A percentile compares a stretch with the other conserved stretches of the same genome.
These are phyloP conservation scores for Leucophenga maculata DNA, from an alignment of 2,888 invertebrate genomes.

Conservation along the genomic window DNA sequence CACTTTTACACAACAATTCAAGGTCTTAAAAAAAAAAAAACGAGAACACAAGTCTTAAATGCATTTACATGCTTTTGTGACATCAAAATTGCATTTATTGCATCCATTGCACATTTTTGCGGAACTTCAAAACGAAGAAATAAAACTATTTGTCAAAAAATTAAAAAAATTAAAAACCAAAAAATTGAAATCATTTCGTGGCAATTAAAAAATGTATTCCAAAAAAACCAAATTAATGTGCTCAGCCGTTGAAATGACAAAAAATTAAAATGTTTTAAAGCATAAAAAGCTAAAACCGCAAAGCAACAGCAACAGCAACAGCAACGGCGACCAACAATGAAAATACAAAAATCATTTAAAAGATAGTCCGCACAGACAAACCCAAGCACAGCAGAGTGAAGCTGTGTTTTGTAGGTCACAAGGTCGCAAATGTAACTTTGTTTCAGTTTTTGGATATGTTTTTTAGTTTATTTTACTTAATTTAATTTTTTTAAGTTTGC, in stretches of 20 bases:
- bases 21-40: no score
- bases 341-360: slow-evolving; percentile 1
- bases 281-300: slow-evolving; percentile 9
- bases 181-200: slow-evolving; percentile 26
- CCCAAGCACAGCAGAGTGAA: slow-evolving; percentile 33
- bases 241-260: slow-evolving; percentile 40
- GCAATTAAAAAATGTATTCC: no score
- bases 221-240: slow-evolving; percentile 39
- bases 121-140: slow-evolving; percentile 20
- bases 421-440: slow-evolving; percentile 39
- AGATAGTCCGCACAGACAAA: slow-evolving; percentile 6
- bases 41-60: no score
- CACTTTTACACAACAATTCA: no score
- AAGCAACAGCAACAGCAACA: slow-evolving; percentile 22
- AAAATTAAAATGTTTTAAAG: slow-evolving; percentile 18
- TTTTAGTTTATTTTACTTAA: background rate
- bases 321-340: background rate
- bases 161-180: background rate
- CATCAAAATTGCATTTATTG: slow-evolving; percentile 14
- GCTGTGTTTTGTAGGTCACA: slow-evolving; percentile 50
- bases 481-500: no score
- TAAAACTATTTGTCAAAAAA: slow-evolving; percentile 3
- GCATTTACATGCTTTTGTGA: no score
- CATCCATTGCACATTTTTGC: background rate
- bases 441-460: slow-evolving; percentile 5